Evolutionary conservation across 2,797 vertebrate species (phyloP).

Genomic region (Enteromius viviparus): DNA sequence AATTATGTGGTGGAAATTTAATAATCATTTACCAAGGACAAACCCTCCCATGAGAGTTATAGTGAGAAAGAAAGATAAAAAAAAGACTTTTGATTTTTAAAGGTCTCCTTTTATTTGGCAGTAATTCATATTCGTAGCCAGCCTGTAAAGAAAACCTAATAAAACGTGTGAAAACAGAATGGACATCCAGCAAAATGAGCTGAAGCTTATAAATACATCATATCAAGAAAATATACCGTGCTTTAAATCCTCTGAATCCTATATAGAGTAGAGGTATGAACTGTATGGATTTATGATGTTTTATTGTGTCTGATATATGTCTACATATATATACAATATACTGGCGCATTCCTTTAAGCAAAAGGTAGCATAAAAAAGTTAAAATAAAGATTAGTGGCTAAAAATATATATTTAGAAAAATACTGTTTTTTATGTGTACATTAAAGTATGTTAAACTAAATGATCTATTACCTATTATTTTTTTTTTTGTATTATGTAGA

Average conservation of each 20-base stretch:
- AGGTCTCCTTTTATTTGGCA: background rate
- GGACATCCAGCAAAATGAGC: background rate
- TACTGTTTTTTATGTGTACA: background rate
- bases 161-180: background rate
- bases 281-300: background rate
- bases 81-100: slow-evolving; percentile 18
- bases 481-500: background rate
- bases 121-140: background rate
- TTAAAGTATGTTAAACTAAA: background rate
- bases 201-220: background rate
- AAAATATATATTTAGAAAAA: background rate
- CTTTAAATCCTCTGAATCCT: background rate
- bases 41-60: background rate
- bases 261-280: background rate
- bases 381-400: background rate
- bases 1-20: background rate
- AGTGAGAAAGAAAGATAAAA: background rate
- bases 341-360: background rate
- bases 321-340: background rate
- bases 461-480: no score
- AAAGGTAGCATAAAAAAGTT: background rate
- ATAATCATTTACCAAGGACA: slow-evolving; percentile 7
- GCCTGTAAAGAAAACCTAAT: background rate
- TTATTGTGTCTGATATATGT: background rate
- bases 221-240: background rate